phyloP scores from a whole-genome alignment of 2,797 vertebrate genomes.

The Arremon brunneinucha region DNA sequence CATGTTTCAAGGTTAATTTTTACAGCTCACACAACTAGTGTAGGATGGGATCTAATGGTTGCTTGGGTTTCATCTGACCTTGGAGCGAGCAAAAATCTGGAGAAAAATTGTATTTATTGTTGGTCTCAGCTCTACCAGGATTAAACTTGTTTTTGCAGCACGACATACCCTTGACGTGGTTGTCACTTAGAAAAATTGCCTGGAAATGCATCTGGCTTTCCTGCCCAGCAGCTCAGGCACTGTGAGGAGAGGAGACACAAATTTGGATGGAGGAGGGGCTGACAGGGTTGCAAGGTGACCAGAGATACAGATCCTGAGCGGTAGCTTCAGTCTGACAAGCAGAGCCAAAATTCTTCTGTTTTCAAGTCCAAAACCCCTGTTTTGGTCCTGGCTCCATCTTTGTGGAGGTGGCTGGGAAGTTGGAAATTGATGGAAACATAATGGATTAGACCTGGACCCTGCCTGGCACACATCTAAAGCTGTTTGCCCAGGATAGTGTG shows the following conservation, averaged over 20 bases:
- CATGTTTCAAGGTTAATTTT: not conserved
- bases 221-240: not conserved
- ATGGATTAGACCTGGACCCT: not conserved
- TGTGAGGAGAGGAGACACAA: not conserved
- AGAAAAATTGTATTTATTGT: not conserved
- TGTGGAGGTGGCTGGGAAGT: not conserved
- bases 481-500: not conserved
- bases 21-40: not conserved
- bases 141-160: not conserved
- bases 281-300: not conserved
- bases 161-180: rapidly evolving
- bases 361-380: not conserved
- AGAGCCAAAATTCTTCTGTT: not conserved
- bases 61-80: not conserved
- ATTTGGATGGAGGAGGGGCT: not conserved
- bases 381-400: not conserved
- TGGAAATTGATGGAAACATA: not conserved
- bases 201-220: not conserved
- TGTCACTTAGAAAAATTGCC: not conserved
- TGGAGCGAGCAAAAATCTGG: not conserved
- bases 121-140: not conserved
- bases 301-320: not conserved
- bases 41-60: not conserved
- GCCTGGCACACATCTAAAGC: not conserved
- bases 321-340: not conserved